Base-by-base conservation (phyloP, 2,113 vertebrate genomes). In the Gambusia affinis region DNA sequence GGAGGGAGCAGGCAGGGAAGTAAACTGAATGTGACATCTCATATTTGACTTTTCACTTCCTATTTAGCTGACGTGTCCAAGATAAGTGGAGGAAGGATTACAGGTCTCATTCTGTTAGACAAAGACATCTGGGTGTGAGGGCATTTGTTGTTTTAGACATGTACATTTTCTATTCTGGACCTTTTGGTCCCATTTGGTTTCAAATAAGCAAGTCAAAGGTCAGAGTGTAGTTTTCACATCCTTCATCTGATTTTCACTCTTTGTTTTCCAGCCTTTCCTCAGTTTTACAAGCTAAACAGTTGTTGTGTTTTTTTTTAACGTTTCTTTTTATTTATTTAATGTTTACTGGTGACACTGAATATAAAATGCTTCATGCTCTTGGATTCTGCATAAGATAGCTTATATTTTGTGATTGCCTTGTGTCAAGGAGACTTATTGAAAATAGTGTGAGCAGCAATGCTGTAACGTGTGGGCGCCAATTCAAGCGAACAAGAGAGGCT, bases 1-100 rank as follows among this genome's bases (percentile, higher is more conserved):
- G 28, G 35, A 42, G 64, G 75, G 75, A 79, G 84, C 54, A 85
- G 87, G 84, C 85, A 87, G 79, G 73, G 88, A 91, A 77, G 72
- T 88, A 92, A 92, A 93, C 82, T 79, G 66, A 90, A 92, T 90
- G 91, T 91, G 91, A 92, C 92, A 88, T 92, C 83, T 91, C 88
- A 90, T 90, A 92, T 92, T 92, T 86, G 88, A 91, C 88, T 92
- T 88, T 91, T 92, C 91, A 89, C 90, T 92, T 91, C 88, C 85
- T 76, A 92, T 93, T 92, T 90, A 72, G 88, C 57, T 88, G 89
- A 92, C 80, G 61, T 54, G 66, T 86, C 73, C 73, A 80, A 83
- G 87, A 90, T 87, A 89, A 92, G 90, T 86, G 87, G 87, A 88
- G 81, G 83, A 85, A 87, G 85, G 81, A 89, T 91, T 88, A 90